Evolutionary conservation across 1,140 invertebrate species (phyloP).

Genomic region (Drosophila kanapiae): DNA sequence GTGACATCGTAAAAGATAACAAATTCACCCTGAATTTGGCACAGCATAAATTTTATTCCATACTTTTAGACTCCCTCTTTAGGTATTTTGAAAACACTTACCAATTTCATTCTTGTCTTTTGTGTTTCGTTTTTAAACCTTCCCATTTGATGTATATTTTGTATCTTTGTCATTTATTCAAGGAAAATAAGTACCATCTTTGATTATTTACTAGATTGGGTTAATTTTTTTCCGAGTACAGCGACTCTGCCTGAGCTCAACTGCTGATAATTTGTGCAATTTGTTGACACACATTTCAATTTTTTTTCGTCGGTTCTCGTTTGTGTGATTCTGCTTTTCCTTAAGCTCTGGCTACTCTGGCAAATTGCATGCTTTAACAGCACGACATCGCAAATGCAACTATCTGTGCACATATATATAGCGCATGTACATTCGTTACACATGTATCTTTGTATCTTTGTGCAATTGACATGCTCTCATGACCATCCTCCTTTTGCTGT

Average conservation of each 20-base stretch:
- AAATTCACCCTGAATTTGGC: too few species aligned
- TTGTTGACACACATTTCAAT: conserved; percentile 81
- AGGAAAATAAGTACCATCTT: too few species aligned
- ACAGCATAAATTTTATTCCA: too few species aligned
- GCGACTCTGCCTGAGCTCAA: conserved; percentile 6
- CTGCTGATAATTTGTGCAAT: conserved; percentile 74
- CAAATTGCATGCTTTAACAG: conserved; percentile 54
- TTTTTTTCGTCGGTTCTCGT: conserved; percentile 44
- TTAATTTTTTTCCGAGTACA: conserved; percentile 15
- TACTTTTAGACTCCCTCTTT: too few species aligned
- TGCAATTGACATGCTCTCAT: conserved; percentile 57
- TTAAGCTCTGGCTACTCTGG: conserved; percentile 18
- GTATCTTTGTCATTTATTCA: too few species aligned
- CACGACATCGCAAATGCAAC: conserved; percentile 57
- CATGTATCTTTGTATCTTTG: conserved; percentile 35
- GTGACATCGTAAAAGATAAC: too few species aligned
- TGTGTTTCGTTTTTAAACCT: too few species aligned
- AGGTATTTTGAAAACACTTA: neutral
- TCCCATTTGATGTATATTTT: too few species aligned
- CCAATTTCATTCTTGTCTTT: neutral
- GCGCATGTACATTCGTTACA: neutral
- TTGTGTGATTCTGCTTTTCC: conserved; percentile 25
- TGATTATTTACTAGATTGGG: neutral
- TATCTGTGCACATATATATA: neutral
- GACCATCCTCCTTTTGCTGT: conserved; percentile 26